Base-by-base conservation (phyloP, 2,888 invertebrate genomes). In the Macrophya annulata region DNA sequence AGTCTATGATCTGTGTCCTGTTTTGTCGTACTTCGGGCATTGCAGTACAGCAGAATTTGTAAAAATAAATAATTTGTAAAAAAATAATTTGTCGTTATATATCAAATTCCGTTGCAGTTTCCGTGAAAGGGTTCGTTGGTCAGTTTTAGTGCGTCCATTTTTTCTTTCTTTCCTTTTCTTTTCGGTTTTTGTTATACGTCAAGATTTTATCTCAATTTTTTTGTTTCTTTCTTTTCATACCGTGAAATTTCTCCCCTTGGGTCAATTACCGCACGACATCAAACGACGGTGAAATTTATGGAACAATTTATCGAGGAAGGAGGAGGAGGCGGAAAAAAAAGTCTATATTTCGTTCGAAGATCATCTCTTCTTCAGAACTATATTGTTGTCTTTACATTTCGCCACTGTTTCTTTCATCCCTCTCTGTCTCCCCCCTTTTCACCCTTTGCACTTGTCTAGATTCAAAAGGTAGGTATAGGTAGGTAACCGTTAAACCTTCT, bases 1-100 rank as follows among this genome's bases (percentile, higher is more conserved):
- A 15, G 83, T 51, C 83, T 82, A 65, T 71, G 83, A 83, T 83
- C 83, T 71, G 45, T 71, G 83, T 43, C 51, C 43, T 25, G 45
- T 71, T 77, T 4, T 77, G 10, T 21, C 21, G 45, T 74, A 9
- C 40, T 45, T 43, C 25, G 31, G 21, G 9, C 21, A 43, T 21
- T 45, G n/a, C 21, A 21, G 45, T 43, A 21, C 21, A 5, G 17
- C 45, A 71, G n/a, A n/a, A n/a, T n/a, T n/a, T n/a, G n/a, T n/a
- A n/a, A n/a, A n/a, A n/a, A n/a, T n/a, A n/a, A n/a, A n/a, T n/a
- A n/a, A n/a, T n/a, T n/a, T n/a, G n/a, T n/a, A n/a, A n/a, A n/a
- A n/a, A n/a, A n/a, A 68, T 37, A 15, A 68, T 37, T 37, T 8
- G 1, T 62, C 25, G 12, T 62, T 62, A 25, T 25, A 10, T 10